Conservation (phyloP, 2,113 vertebrate species). For the Plestiodon gilberti region DNA sequence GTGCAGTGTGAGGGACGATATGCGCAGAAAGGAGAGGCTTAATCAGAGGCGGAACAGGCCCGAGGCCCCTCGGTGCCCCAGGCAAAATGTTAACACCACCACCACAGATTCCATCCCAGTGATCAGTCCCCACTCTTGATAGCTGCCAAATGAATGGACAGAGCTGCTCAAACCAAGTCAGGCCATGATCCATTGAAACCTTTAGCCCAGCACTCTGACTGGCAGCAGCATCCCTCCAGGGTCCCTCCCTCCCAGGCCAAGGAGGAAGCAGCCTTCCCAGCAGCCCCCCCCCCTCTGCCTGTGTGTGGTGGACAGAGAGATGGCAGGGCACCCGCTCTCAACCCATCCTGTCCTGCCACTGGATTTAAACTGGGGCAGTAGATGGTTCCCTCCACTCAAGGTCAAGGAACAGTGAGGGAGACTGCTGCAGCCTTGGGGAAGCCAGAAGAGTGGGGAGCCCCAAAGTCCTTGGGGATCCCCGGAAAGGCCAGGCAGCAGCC, state of each 20-base stretch:
- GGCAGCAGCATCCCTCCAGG: background rate
- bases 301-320: background rate
- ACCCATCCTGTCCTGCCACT: no score
- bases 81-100: background rate
- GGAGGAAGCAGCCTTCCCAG: background rate
- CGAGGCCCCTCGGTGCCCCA: background rate
- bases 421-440: no score
- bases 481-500: no score
- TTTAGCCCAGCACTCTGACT: background rate
- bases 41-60: background rate
- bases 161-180: no score
- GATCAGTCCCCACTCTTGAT: background rate
- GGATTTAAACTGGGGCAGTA: no score
- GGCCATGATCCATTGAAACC: background rate
- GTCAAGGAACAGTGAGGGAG: no score
- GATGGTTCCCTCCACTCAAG: no score
- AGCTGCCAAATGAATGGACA: background rate
- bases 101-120: background rate
- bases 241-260: no score
- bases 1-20: background rate
- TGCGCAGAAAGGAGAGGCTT: slow-evolving; percentile 10
- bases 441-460: no score
- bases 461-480: no score
- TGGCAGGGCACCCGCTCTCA: no score
- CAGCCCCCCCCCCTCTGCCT: background rate